Base-by-base conservation (phyloP, 2,888 invertebrate species). In the Sesia bembeciformis region DNA sequence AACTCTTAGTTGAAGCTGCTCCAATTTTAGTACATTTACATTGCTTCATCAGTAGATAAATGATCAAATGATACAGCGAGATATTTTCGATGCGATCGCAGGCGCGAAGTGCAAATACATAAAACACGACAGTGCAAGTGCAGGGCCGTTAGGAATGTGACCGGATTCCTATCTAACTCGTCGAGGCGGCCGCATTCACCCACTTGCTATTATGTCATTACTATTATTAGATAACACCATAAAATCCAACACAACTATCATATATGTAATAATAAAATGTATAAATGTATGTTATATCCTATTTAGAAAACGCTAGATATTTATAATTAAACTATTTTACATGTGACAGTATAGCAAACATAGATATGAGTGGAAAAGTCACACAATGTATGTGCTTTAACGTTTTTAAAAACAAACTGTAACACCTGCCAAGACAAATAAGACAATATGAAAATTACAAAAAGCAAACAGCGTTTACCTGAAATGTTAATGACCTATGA, bases 401-500 rank as follows among this genome's bases (percentile, higher is more conserved):
- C 23, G 23, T 23, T 23, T 23, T 23, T 23, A 23, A 23, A 23
- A 23, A 23, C 46, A 46, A n/a, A 46, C 7, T 46, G 23, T 8
- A 46, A 46, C 46, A 46, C 46, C 46, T 46, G 46, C 46, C 8
- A 23, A 46, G 74, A 74, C 74, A 77, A 71, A 67, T 58, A 57
- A 64, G 74, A 72, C 74, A 74, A 76, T 75, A 74, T 69, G 68
- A 76, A 66, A 67, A 74, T 71, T 75, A 71, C 67, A 77, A 82
- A 79, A 78, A 76, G 72, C 75, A 81, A 79, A 81, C 73, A 78
- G 62, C 66, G 70, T 77, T 78, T 76, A 80, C 80, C 78, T 69
- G 68, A 72, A 74, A 80, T 83, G 83, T 78, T 85, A 86, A 88
- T 85, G 83, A 85, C 84, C 82, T 46, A 80, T 87, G 86, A 85